Evolutionary conservation across 2,113 vertebrate species (phyloP), one percentile per base, ranked within the genome.

Genomic region (Capreolus pygargus): DNA sequence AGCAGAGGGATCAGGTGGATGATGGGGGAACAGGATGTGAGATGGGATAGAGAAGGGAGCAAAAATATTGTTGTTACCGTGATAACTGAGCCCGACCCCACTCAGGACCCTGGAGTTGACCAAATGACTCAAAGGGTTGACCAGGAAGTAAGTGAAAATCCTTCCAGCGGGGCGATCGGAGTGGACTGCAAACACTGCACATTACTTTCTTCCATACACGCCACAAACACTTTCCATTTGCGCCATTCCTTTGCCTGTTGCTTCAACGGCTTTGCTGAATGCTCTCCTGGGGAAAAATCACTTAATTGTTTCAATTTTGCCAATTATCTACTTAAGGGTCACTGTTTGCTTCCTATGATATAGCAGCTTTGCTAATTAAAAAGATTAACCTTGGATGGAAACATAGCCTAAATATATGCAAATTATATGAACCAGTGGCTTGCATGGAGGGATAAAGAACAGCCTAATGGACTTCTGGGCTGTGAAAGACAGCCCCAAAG

Each of bases 341-440:
- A 78, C 13, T 54, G 50, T 60, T 86, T 85, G 39, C 47, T 87
- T 91, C 74, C 82, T 90, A 45, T 19, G 47, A 58, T 57, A 58
- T 8, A 86, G 45, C 30, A 81, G 27, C 25, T 78, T 55, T 16
- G 21, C 57, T 87, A 89, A 94, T 74, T 55, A 70, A 93, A 89
- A 87, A 60, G 70, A 74, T 93, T 85, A 93, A 52, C 81, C 50
- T 70, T 85, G 52, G 33, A 58, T 91, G 57, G 79, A 92, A 95
- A 60, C 10, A 50, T n/a, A 90, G 60, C 33, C 55, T 60, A 36
- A 10, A 28, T 79, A 27, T 81, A 83, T 47, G 74, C 52, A 93
- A 47, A 93, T 84, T 61, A 30, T 21, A 58, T 60, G 81, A 85
- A 79, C 10, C 4, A 30, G 47, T 47, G 84, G 33, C 88, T 60